Conservation (phyloP, 2,888 invertebrate species). For the Synergus gifuensis region DNA sequence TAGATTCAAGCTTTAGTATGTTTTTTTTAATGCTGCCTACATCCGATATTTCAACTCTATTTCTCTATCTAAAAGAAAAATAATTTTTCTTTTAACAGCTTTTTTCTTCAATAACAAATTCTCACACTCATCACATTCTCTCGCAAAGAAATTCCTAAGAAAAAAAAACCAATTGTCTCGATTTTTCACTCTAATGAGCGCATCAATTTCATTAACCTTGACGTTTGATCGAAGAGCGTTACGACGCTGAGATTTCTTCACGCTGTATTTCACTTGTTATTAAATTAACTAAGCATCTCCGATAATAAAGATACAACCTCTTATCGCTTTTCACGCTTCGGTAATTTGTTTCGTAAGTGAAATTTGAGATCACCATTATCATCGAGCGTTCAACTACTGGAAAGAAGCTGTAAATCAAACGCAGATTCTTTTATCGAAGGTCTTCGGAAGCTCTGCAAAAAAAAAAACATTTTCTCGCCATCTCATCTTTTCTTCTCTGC, state of each 20-base stretch:
- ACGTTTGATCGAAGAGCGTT: neutral
- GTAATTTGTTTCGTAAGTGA: neutral
- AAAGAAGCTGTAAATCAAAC: neutral
- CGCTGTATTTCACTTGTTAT: slow-evolving; percentile 4
- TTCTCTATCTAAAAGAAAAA: neutral
- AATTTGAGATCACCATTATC: neutral
- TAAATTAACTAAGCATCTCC: neutral
- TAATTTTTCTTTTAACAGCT: slow-evolving; percentile 8
- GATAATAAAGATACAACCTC: neutral
- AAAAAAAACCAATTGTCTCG: neutral
- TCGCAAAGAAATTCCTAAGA: neutral
- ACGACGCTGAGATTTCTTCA: neutral
- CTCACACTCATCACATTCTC: neutral
- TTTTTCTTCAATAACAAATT: neutral
- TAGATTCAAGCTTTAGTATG: too few relatives aligned
- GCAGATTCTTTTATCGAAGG: neutral
- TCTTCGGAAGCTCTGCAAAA: neutral
- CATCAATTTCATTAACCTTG: neutral
- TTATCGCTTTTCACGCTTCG: neutral
- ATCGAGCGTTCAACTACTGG: neutral
- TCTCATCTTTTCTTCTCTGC: neutral
- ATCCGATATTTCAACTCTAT: neutral
- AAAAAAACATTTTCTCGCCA: neutral
- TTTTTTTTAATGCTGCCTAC: neutral
- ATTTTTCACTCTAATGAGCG: neutral